phyloP scores from a whole-genome alignment of 2,113 vertebrate genomes.

The Spea bombifrons region DNA sequence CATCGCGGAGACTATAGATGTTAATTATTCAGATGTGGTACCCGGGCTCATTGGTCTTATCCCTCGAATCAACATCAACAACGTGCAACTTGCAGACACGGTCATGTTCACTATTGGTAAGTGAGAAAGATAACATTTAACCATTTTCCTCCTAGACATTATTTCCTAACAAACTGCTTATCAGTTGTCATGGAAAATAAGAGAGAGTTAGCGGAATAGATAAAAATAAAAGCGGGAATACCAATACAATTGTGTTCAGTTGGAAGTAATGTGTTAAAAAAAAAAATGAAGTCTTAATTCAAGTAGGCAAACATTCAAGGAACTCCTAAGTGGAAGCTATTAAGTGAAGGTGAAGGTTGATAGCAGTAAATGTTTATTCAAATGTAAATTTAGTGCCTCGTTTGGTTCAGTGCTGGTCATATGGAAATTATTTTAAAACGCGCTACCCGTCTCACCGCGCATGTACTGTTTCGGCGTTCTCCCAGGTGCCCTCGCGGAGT shows the following conservation, averaged over 20 bases:
- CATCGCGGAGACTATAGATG: conserved; percentile 95
- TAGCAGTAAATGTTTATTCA: too few species aligned
- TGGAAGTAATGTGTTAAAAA: too few species aligned
- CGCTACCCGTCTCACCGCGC: background rate
- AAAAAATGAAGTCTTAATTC: too few species aligned
- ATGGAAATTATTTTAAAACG: too few species aligned
- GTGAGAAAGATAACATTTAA: conserved; percentile 19
- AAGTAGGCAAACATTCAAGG: too few species aligned
- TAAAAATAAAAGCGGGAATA: too few species aligned
- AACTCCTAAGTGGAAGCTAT: too few species aligned
- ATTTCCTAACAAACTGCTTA: background rate
- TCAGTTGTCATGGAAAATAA: background rate
- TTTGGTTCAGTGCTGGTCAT: too few species aligned
- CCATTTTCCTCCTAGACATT: background rate
- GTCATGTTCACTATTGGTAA: conserved; percentile 99
- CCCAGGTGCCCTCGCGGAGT: conserved; percentile 91
- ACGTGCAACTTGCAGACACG: conserved; percentile 93
- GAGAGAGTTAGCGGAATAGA: too few species aligned
- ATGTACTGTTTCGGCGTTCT: background rate
- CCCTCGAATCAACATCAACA: conserved; percentile 95
- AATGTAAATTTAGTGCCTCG: too few species aligned
- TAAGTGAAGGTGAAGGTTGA: too few species aligned
- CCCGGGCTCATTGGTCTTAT: conserved; percentile 96
- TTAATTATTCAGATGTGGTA: conserved; percentile 97
- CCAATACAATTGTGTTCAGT: too few species aligned